Percentiles rank a stretch among this genome's conserved stretches.
These are phyloP conservation scores for Rhogogaster chlorosoma DNA, from an alignment of 2,888 invertebrate species.

Conservation along the genomic window DNA sequence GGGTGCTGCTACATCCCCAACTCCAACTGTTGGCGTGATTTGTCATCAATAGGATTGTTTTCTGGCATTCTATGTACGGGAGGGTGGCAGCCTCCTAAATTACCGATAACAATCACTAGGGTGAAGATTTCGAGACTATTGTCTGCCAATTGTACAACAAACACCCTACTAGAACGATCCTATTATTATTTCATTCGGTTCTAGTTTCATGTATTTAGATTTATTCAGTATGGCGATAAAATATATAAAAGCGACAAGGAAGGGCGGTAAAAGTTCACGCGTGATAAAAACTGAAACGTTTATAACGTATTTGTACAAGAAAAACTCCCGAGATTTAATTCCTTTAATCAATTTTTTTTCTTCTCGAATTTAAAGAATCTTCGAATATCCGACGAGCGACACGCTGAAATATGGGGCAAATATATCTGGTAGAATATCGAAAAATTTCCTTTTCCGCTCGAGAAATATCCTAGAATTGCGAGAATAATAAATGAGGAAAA, in stretches of 20 bases:
- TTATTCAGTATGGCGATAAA: not conserved
- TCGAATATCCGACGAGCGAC: not conserved
- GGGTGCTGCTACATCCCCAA: conserved; percentile 18
- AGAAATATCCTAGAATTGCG: not conserved
- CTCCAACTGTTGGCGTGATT: conserved; percentile 41
- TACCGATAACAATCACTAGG: conserved; percentile 63
- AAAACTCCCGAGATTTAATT: not conserved
- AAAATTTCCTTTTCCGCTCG: not conserved
- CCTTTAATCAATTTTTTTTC: not conserved
- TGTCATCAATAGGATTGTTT: conserved; percentile 48
- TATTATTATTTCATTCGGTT: conserved; percentile 43
- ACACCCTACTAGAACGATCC: conserved; percentile 49
- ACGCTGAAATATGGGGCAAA: not conserved
- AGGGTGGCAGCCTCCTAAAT: conserved; percentile 56
- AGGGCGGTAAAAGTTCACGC: not conserved
- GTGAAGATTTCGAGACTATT: conserved; percentile 59
- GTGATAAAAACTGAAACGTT: not conserved
- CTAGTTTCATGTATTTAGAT: conserved; percentile 11
- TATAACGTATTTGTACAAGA: not conserved
- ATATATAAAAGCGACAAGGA: not conserved
- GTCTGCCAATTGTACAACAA: conserved; percentile 46
- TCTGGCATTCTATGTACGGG: not conserved
- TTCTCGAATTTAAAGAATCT: not conserved
- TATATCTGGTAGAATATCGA: conserved; percentile 19
- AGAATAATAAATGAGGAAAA: conserved; percentile 30